Evolutionary conservation across 2,113 vertebrate species (phyloP), one percentile per base, ranked within the genome.

Genomic region (Labrus mixtus): DNA sequence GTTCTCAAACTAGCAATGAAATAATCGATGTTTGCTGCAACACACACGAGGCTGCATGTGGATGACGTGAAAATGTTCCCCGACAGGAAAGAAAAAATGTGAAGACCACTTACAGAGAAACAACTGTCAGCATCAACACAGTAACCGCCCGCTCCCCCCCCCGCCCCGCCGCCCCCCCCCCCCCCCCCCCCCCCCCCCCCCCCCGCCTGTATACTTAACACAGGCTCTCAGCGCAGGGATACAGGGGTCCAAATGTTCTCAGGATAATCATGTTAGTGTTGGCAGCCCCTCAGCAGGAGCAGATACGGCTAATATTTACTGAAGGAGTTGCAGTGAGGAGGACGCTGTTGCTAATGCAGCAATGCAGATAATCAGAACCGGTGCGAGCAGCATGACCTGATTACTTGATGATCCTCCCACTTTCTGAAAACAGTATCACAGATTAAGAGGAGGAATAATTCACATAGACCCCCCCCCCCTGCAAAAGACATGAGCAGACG

Each of bases 221-320:
- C 66, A 54, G 62, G 25, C 50, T 10, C 76, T 67, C 23, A 62
- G 59, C 25, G 19, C 64, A 22, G 10, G 60, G 62, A 53, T 73
- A 53, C 12, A 77, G 15, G 61, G 75, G 79, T 70, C 82, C 36
- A 43, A 56, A 82, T 63, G 78, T 83, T 86, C 83, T 81, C 79
- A 15, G 66, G 72, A 64, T 82, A 75, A 86, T 84, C 51, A 37
- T 65, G 73, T 78, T 85, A 59, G 72, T 73, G 86, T 68, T 89
- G 78, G 81, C 79, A 84, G 82, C 65, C 29, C 29, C 59, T 76
- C 73, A 69, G 78, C 71, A 67, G 70, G 33, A 76, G 7, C 60
- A 80, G 61, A 84, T 68, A 85, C 2, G 62, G 56, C 60, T 78
- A 78, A 43, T 62, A 73, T 77, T 86, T 46, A 63, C 70, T 78